Evolutionary conservation across 2,797 vertebrate species (phyloP), one percentile per base, ranked within the genome.

Genomic region (Labroides dimidiatus): DNA sequence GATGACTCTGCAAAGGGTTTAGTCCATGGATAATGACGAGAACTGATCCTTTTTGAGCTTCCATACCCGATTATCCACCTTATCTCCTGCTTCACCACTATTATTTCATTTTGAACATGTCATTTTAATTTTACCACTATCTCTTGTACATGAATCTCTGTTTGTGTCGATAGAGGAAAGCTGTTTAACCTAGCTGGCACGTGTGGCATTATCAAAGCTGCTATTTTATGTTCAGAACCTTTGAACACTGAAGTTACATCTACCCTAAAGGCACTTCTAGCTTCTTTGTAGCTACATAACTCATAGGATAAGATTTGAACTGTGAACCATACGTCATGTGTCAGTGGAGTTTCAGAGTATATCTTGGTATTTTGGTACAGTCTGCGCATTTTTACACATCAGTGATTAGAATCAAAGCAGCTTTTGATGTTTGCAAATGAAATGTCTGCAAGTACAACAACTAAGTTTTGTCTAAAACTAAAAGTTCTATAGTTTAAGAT

Each of bases 61-160:
- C 47, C 37, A 9, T 37, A 48, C 11, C 9, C 30, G 4, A 24
- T 36, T 24, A 52, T 41, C 13, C 39, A 57, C 4, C 7, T 23
- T 33, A n/a, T 33, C 41, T n/a, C 6, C 1, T 11, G 24, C 20
- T 58, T 62, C 10, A 42, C 7, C 12, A 20, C 1, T 2, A 11
- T n/a, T 30, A 41, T 69, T 76, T 30, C n/a, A 53, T 65, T 48
- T 4, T 17, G 27, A 23, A 14, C 13, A 24, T 33, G 62, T 17
- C 14, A 42, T 9, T n/a, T 56, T 47, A 15, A 33, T 58, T 47
- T 59, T 52, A 4, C 19, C 12, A 58, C 56, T 9, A 41, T 2
- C 27, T 15, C 53, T 43, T 50, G 20, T 30, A 37, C 27, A 64
- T 59, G 39, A 47, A 48, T 45, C 41, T 44, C 24, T 20, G 10